phyloP scores from a whole-genome alignment of 2,888 invertebrate species.

The Phengaris alcon region DNA sequence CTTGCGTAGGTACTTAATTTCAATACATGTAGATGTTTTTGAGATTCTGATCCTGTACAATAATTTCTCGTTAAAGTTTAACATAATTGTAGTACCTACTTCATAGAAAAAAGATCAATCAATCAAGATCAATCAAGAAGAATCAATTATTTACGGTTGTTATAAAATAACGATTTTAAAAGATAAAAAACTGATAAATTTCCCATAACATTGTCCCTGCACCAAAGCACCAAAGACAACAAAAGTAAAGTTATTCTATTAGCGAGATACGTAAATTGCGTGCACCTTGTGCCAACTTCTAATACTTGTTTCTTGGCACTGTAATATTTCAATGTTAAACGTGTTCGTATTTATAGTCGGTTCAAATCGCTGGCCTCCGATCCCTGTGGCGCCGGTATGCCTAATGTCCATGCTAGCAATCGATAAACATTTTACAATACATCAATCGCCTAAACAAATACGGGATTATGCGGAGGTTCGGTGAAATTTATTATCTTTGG shows the following conservation, averaged over 20 bases:
- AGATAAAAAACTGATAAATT: not conserved
- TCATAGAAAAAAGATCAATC: no score
- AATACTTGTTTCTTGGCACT: constrained; percentile 37
- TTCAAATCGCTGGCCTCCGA: constrained; percentile 42
- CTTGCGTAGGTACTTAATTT: no score
- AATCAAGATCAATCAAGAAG: no score
- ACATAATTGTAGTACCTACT: no score
- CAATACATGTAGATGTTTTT: no score
- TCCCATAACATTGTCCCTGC: not conserved
- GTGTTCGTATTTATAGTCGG: constrained; percentile 61
- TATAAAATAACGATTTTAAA: not conserved
- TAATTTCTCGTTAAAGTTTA: no score
- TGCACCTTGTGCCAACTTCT: constrained; percentile 31
- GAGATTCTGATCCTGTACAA: no score
- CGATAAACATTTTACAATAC: constrained; percentile 22
- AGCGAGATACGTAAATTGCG: constrained; percentile 31
- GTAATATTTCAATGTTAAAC: constrained; percentile 48
- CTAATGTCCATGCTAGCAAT: constrained; percentile 31
- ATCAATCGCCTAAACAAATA: constrained; percentile 21
- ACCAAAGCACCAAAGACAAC: not conserved
- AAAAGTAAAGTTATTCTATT: constrained; percentile 20
- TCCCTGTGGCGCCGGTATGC: constrained; percentile 42
- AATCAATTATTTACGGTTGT: no score
- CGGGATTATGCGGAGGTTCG: constrained; percentile 1
- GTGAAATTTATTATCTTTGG: constrained; percentile 9